Percentiles rank a stretch among this genome's conserved stretches.
Evolutionary conservation across 2,113 vertebrate genomes (phyloP).

Genomic region (Corythoichthys intestinalis): DNA sequence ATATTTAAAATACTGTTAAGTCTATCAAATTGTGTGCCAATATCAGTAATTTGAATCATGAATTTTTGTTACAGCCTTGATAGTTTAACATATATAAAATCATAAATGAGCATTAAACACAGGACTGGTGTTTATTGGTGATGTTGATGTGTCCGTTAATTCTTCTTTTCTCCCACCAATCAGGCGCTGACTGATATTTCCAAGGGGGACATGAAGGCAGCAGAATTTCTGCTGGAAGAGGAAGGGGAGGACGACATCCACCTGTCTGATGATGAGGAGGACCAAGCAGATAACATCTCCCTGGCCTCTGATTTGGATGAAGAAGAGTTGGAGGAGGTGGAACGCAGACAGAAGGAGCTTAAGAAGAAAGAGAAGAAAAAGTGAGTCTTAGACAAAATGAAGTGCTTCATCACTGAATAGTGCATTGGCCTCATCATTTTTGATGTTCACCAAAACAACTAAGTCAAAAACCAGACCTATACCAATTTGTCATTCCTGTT

Average conservation of each 20-base stretch:
- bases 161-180: not conserved
- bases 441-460: too few species aligned
- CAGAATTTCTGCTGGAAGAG: conserved; percentile 68
- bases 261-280: conserved; percentile 75
- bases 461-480: not conserved
- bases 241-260: conserved; percentile 75
- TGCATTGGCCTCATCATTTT: too few species aligned
- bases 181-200: conserved; percentile 79
- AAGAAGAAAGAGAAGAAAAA: conserved; percentile 52
- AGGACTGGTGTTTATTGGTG: not conserved
- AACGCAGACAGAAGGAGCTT: conserved; percentile 58
- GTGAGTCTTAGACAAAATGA: not conserved
- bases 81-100: too few species aligned
- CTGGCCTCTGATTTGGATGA: conserved; percentile 87
- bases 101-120: too few species aligned
- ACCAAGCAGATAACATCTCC: conserved; percentile 70
- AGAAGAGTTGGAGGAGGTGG: conserved; percentile 80
- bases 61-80: too few species aligned
- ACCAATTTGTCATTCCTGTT: not conserved
- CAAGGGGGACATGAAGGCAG: conserved; percentile 84
- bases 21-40: too few species aligned
- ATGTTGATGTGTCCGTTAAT: not conserved
- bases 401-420: not conserved
- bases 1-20: too few species aligned
- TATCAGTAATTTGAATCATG: too few species aligned